Conservation (phyloP, 2,797 vertebrate genomes). For the Helarctos malayanus region DNA sequence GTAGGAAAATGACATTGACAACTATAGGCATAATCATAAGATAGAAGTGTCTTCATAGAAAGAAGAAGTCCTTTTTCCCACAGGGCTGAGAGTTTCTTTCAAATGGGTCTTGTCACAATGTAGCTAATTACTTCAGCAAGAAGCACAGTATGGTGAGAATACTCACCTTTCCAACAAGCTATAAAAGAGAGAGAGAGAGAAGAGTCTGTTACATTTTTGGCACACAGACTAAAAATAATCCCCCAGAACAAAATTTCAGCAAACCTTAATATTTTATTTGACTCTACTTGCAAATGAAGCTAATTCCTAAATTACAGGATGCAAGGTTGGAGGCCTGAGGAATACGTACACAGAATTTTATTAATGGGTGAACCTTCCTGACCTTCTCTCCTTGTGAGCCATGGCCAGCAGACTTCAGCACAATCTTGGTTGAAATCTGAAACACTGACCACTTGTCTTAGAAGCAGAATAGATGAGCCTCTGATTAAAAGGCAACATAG, state of each 20-base stretch:
- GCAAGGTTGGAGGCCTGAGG: not conserved
- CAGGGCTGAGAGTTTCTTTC: not conserved
- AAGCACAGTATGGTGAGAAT: not conserved
- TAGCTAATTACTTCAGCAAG: not conserved
- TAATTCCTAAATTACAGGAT: not conserved
- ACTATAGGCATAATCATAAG: not conserved
- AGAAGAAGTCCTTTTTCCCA: not conserved
- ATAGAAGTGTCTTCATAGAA: not conserved
- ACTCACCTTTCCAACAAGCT: constrained; percentile 86
- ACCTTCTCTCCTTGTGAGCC: not conserved
- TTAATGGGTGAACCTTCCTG: not conserved
- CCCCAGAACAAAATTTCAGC: not conserved
- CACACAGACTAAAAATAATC: constrained; percentile 12
- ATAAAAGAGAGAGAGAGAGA: not conserved
- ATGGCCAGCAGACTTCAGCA: not conserved
- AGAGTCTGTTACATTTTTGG: not conserved
- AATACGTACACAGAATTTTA: not conserved
- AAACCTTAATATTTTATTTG: not conserved
- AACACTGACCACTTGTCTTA: constrained; percentile 18
- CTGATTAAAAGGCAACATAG: constrained; percentile 56
- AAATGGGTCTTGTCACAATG: not conserved
- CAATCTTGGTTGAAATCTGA: constrained; percentile 12
- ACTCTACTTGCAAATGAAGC: not conserved
- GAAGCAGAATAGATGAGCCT: not conserved
- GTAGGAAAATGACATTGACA: not conserved